A percentile compares a stretch with the other conserved stretches of the same genome.
Evolutionary conservation across 2,888 invertebrate genomes (phyloP).

Genomic region (Scaptomyza cyrtandrae): DNA sequence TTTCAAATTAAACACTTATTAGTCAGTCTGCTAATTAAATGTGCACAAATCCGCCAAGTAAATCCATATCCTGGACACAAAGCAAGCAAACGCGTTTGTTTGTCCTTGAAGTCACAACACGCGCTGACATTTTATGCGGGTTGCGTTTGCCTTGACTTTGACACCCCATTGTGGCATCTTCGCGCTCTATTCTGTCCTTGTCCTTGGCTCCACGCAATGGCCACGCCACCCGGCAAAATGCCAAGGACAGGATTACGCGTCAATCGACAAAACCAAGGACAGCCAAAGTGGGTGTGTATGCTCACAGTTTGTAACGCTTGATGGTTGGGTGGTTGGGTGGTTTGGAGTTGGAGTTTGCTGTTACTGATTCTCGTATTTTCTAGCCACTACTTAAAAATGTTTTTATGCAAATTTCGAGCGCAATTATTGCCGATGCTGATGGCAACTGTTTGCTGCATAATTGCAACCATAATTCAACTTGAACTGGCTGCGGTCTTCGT

Average conservation of each 20-base stretch:
- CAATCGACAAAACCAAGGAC: conserved; percentile 67
- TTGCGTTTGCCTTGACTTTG: conserved; percentile 74
- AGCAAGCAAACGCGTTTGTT: conserved; percentile 34
- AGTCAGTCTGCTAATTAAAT: conserved; percentile 66
- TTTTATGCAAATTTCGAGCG: conserved; percentile 78
- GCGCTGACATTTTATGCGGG: conserved; percentile 55
- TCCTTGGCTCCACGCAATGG: conserved; percentile 60
- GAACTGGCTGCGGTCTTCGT: conserved; percentile 65
- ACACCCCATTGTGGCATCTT: conserved; percentile 56
- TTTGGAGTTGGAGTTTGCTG: conserved; percentile 3
- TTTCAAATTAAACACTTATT: conserved; percentile 60
- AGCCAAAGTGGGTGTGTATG: conserved; percentile 44
- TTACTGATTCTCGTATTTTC: conserved; percentile 35
- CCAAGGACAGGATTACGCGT: conserved; percentile 68
- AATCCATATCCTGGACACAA: conserved; percentile 67
- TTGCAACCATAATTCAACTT: conserved; percentile 80
- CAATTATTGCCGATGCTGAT: conserved; percentile 67
- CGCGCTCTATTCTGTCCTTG: conserved; percentile 66
- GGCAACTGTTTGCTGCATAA: conserved; percentile 72
- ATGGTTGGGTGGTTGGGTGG: conserved; percentile 7
- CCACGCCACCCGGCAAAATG: conserved; percentile 44
- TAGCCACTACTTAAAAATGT: conserved; percentile 68
- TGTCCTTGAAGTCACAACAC: conserved; percentile 66
- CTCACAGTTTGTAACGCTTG: conserved; percentile 34
- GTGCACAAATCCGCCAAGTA: conserved; percentile 53